Percentiles rank a stretch among this genome's conserved stretches.
These are phyloP conservation scores for Agrochola circellaris DNA, from an alignment of 2,888 invertebrate genomes.

Conservation along the genomic window DNA sequence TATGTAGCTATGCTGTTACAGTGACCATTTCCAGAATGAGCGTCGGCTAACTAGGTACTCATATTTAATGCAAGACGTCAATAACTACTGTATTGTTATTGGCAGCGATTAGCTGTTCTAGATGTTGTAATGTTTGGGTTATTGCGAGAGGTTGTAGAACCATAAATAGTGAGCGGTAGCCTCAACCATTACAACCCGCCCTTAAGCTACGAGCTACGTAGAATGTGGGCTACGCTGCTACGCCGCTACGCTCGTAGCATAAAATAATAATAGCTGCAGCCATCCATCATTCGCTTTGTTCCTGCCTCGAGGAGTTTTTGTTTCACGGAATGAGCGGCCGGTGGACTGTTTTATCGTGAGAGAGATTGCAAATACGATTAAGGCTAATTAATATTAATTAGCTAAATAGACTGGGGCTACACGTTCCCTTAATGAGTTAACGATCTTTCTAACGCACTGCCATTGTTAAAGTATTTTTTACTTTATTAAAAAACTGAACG, in stretches of 20 bases:
- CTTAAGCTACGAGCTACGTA: constrained; percentile 14
- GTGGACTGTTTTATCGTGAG: constrained; percentile 10
- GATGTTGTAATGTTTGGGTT: background rate
- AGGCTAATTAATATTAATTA: constrained; percentile 41
- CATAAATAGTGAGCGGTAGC: background rate
- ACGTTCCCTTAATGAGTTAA: constrained; percentile 7
- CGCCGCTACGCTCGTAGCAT: constrained; percentile 11
- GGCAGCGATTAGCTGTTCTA: constrained; percentile 4
- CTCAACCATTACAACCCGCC: background rate
- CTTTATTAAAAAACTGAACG: background rate
- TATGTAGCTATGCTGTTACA: background rate
- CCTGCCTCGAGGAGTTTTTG: constrained; percentile 21
- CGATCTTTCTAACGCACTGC: background rate
- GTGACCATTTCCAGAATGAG: background rate
- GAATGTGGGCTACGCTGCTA: constrained; percentile 13
- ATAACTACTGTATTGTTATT: background rate
- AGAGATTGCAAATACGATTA: constrained; percentile 31
- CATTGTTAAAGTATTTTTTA: background rate
- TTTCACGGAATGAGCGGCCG: constrained; percentile 6
- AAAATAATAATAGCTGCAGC: constrained; percentile 39
- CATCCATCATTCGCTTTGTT: constrained; percentile 34
- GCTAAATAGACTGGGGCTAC: constrained; percentile 2
- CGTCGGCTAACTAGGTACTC: background rate
- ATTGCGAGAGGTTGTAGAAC: background rate
- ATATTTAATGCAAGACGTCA: constrained; percentile 1